Percentiles rank a stretch among this genome's conserved stretches.
phyloP scores from a whole-genome alignment of 1,140 invertebrate genomes.

The Cataglyphis hispanica region DNA sequence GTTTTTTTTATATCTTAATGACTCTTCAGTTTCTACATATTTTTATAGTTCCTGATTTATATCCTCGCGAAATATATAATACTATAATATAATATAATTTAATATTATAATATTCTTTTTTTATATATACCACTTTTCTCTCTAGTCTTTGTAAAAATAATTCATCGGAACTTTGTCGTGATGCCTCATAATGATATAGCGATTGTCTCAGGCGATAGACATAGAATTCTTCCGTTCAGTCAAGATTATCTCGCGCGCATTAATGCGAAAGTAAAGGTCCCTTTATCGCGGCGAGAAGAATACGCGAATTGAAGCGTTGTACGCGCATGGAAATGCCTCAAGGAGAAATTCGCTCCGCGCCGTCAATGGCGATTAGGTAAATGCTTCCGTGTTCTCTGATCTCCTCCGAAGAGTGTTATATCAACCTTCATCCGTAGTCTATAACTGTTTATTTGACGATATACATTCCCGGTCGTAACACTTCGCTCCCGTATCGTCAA shows the following conservation, averaged over 20 bases:
- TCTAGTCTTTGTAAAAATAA: conserved; percentile 6
- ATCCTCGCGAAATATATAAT: not conserved
- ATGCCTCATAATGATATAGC: conserved; percentile 17
- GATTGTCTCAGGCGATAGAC: conserved; percentile 37
- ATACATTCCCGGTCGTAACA: conserved; percentile 58
- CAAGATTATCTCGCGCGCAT: conserved; percentile 17
- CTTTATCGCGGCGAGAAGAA: not conserved
- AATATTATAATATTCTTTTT: conserved; percentile 6
- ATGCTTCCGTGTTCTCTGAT: conserved; percentile 44
- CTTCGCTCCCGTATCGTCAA: conserved; percentile 54
- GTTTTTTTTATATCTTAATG: too few relatives aligned
- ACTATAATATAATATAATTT: not conserved
- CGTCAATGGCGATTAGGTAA: conserved; percentile 26
- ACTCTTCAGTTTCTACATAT: too few relatives aligned
- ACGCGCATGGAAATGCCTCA: not conserved
- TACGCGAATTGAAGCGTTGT: conserved; percentile 20
- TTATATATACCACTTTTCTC: too few relatives aligned
- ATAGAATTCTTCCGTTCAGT: conserved; percentile 27
- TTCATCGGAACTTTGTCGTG: conserved; percentile 5
- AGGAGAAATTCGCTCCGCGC: not conserved
- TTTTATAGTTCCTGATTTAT: not conserved
- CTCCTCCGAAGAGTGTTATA: conserved; percentile 17
- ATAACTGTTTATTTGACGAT: conserved; percentile 66
- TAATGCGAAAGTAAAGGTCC: conserved; percentile 34
- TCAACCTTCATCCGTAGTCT: conserved; percentile 26